These are phyloP conservation scores for Anabas testudineus DNA, from an alignment of 2,797 vertebrate genomes.

Conservation along the genomic window DNA sequence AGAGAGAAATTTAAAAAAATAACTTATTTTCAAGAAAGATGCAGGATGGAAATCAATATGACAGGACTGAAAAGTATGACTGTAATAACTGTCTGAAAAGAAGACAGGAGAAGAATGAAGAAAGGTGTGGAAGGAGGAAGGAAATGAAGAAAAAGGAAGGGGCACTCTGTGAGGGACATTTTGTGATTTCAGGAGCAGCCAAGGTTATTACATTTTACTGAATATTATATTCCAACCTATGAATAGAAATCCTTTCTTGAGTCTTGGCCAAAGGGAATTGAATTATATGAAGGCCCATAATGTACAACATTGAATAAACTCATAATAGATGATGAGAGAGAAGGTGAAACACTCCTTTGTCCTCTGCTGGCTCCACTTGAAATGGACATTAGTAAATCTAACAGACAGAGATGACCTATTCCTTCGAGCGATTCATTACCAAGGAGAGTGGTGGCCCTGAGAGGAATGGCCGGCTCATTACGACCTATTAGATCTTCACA, in stretches of 20 bases:
- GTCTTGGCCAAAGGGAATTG: constrained; percentile 53
- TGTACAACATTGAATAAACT: constrained; percentile 61
- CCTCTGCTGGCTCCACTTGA: constrained; percentile 50
- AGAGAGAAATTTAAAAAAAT: constrained; percentile 21
- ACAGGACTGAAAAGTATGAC: constrained; percentile 20
- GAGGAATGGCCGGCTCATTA: constrained; percentile 54
- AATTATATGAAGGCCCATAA: constrained; percentile 63
- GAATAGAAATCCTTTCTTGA: constrained; percentile 58
- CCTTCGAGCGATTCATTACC: constrained; percentile 62
- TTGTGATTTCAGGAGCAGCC: constrained; percentile 50
- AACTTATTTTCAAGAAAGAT: constrained; percentile 42
- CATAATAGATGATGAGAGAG: constrained; percentile 45
- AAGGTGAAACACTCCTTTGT: constrained; percentile 56
- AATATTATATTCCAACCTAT: constrained; percentile 54
- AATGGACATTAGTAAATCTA: constrained; percentile 63
- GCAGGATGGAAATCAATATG: constrained; percentile 42
- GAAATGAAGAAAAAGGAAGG: constrained; percentile 16
- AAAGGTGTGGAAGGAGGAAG: background rate
- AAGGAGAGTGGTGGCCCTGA: constrained; percentile 10
- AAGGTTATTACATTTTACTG: constrained; percentile 67
- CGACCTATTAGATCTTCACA: constrained; percentile 54
- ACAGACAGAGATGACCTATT: constrained; percentile 62
- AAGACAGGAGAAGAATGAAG: background rate
- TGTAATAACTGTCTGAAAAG: constrained; percentile 25
- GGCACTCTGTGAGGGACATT: constrained; percentile 45